Evolutionary conservation across 2,113 vertebrate genomes (phyloP).

Genomic region (Tichodroma muraria): DNA sequence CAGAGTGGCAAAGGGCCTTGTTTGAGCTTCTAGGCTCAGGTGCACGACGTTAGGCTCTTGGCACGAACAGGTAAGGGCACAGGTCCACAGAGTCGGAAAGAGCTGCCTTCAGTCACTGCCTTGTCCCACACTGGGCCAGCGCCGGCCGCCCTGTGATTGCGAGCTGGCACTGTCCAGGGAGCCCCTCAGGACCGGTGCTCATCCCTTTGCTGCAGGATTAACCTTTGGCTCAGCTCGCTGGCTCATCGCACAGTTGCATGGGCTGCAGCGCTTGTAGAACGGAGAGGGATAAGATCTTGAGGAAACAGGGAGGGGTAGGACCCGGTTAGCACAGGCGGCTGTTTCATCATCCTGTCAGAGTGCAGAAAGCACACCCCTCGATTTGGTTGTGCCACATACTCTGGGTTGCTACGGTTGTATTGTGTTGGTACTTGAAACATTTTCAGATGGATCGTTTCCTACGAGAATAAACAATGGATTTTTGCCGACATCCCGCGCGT

Average conservation of each 20-base stretch:
- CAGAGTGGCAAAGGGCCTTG: neutral
- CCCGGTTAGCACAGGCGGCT: neutral
- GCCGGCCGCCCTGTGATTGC: fast-evolving
- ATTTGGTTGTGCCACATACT: neutral
- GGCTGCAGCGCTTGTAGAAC: neutral
- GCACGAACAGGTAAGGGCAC: neutral
- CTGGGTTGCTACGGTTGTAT: neutral
- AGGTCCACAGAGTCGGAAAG: fast-evolving
- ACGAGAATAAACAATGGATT: neutral
- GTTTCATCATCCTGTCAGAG: neutral
- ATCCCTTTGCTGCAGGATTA: neutral
- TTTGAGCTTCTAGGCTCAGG: neutral
- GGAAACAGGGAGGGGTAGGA: neutral
- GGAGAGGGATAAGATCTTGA: neutral
- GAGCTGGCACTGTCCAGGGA: neutral
- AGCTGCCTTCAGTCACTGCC: fast-evolving
- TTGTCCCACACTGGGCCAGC: neutral
- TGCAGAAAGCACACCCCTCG: neutral
- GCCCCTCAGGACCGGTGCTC: neutral
- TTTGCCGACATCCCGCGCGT: neutral
- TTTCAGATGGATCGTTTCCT: neutral
- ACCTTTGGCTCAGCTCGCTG: neutral
- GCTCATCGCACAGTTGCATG: neutral
- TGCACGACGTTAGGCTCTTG: fast-evolving
- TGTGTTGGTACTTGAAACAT: neutral